A percentile compares a stretch with the other conserved stretches of the same genome.
Conservation (phyloP, 2,888 invertebrate genomes). For the Acronicta alni region DNA sequence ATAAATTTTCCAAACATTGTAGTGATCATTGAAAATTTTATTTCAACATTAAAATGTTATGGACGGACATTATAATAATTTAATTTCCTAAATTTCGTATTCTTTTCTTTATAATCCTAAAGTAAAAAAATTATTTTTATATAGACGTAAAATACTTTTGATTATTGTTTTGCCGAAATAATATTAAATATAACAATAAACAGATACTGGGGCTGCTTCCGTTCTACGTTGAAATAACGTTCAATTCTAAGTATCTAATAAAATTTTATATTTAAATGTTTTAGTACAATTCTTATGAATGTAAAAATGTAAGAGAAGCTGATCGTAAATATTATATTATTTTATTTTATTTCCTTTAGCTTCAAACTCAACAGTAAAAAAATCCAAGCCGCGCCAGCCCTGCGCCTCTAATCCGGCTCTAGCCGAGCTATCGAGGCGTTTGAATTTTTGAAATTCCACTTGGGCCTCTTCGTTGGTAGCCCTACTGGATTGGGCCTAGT, state of each 20-base stretch:
- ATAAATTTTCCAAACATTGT: too few relatives aligned
- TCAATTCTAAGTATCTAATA: constrained; percentile 37
- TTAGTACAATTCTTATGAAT: constrained; percentile 32
- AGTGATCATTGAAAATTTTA: background rate
- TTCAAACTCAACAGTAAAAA: background rate
- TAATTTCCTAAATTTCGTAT: background rate
- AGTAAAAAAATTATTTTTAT: constrained; percentile 12
- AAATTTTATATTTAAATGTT: constrained; percentile 31
- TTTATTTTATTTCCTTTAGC: too few relatives aligned
- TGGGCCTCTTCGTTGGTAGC: constrained; percentile 64
- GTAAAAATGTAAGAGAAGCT: constrained; percentile 27
- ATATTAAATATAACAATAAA: constrained; percentile 40
- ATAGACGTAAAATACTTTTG: constrained; percentile 1
- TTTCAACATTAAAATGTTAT: too few relatives aligned
- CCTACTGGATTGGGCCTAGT: constrained; percentile 42
- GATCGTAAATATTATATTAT: constrained; percentile 21
- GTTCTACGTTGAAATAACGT: constrained; percentile 33
- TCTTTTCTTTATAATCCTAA: background rate
- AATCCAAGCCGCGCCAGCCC: constrained; percentile 59
- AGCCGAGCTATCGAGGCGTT: constrained; percentile 69
- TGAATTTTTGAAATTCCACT: constrained; percentile 78
- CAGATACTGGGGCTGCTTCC: constrained; percentile 21
- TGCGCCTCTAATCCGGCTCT: constrained; percentile 66
- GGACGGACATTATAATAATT: background rate
- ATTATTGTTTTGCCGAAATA: constrained; percentile 26